A percentile compares a stretch with the other conserved stretches of the same genome.
Conservation (phyloP, 2,113 vertebrate species). For the Cyprinus carpio region DNA sequence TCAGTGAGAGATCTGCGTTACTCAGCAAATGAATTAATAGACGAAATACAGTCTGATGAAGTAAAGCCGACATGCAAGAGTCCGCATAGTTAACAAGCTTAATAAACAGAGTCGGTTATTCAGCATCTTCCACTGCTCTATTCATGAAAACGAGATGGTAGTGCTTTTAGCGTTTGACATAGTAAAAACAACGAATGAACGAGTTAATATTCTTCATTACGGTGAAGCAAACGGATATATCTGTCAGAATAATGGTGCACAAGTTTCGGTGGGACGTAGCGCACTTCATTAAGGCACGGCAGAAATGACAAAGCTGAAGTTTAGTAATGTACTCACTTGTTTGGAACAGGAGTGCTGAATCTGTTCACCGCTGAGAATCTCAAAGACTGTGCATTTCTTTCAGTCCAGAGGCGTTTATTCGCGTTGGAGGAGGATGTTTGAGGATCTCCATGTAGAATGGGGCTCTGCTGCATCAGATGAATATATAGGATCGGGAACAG, state of each 20-base stretch:
- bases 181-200: background rate
- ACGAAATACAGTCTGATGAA: background rate
- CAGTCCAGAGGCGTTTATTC: background rate
- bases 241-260: background rate
- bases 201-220: background rate
- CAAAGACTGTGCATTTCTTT: background rate
- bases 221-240: background rate
- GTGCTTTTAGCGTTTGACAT: background rate
- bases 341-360: background rate
- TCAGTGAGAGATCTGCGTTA: background rate
- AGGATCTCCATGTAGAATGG: background rate
- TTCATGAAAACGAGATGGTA: too few relatives aligned
- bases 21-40: background rate
- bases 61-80: background rate
- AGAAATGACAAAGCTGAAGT: background rate
- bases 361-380: background rate
- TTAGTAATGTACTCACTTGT: background rate
- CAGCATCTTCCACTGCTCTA: too few relatives aligned
- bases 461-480: background rate
- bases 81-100: background rate
- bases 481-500: slow-evolving; percentile 13
- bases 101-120: background rate
- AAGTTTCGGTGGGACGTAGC: background rate
- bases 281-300: background rate
- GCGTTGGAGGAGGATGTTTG: background rate